These are phyloP conservation scores for Chondrilla cf. caribensis DNA, from an alignment of 37 sponge, comb jelly and placozoan genomes.

Conservation along the genomic window DNA sequence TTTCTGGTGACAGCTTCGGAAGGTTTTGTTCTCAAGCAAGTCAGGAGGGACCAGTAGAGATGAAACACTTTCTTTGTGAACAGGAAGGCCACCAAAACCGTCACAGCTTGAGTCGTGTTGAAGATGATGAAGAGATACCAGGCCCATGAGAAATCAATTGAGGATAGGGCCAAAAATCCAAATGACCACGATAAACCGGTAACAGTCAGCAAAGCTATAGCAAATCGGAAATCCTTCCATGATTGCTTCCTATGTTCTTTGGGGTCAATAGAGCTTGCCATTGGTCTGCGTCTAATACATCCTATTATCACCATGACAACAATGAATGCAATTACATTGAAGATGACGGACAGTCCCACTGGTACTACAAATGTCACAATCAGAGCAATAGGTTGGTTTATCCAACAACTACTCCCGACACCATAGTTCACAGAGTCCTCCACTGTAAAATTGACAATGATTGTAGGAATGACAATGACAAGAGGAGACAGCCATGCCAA, in stretches of 20 bases:
- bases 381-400: constrained; percentile 29
- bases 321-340: constrained; percentile 19
- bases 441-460: constrained; percentile 40
- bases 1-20: too few relatives aligned
- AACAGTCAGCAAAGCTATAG: constrained; percentile 10
- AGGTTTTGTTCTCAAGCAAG: too few relatives aligned
- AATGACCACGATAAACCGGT: constrained; percentile 55
- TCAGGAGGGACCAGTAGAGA: constrained; percentile 15
- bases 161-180: constrained; percentile 38
- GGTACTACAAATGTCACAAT: constrained; percentile 43
- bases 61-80: constrained; percentile 22
- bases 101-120: constrained; percentile 42
- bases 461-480: neutral
- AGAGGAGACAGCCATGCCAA: constrained; percentile 52
- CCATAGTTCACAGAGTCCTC: constrained; percentile 35
- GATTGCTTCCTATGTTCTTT: neutral
- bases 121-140: constrained; percentile 57
- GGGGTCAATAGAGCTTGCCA: neutral
- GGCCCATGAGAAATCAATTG: constrained; percentile 3
- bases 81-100: constrained; percentile 29
- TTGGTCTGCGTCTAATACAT: neutral
- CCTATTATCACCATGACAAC: neutral
- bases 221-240: constrained; percentile 14
- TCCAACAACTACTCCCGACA: constrained; percentile 37
- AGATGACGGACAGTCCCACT: constrained; percentile 14